Percentiles rank a stretch among this genome's conserved stretches.
These are phyloP conservation scores for Neomicropteryx cornuta DNA, from an alignment of 1,140 invertebrate species.

Conservation along the genomic window DNA sequence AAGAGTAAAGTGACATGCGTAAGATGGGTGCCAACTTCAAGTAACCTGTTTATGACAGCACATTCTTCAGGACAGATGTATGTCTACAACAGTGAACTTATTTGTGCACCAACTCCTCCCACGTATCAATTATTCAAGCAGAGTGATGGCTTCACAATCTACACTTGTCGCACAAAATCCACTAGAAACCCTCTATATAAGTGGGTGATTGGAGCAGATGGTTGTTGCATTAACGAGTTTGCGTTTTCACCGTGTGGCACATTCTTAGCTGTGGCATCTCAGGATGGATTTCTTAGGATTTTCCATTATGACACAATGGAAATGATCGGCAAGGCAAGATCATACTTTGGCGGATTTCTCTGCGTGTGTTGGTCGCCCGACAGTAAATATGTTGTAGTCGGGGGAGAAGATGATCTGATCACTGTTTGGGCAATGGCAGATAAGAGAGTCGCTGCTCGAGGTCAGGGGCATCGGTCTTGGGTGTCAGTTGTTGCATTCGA, in stretches of 20 bases:
- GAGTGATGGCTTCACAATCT: conserved; percentile 87
- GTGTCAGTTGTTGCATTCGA: conserved; percentile 96
- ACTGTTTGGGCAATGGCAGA: conserved; percentile 96
- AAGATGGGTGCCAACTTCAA: conserved; percentile 90
- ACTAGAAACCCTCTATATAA: conserved; percentile 90
- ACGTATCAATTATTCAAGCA: conserved; percentile 94
- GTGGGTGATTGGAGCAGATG: conserved; percentile 75
- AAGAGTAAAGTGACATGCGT: conserved; percentile 98
- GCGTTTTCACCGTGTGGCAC: conserved; percentile 91
- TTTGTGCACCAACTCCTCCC: conserved; percentile 70
- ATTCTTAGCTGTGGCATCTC: conserved; percentile 85
- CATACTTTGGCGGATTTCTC: conserved; percentile 92
- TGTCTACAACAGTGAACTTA: conserved; percentile 92
- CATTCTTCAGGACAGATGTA: conserved; percentile 96
- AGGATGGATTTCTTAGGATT: conserved; percentile 93
- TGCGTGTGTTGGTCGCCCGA: conserved; percentile 99
- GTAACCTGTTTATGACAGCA: conserved; percentile 86
- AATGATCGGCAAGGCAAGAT: conserved; percentile 77
- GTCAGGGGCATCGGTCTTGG: conserved; percentile 93
- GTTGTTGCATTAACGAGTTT: conserved; percentile 89
- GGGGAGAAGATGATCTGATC: conserved; percentile 97
- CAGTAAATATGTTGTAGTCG: conserved; percentile 88
- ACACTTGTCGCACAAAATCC: conserved; percentile 93
- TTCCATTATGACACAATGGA: conserved; percentile 98
- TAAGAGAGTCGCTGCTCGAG: conserved; percentile 86